A percentile compares a stretch with the other conserved stretches of the same genome.
These are phyloP conservation scores for Trichogramma dendrolimi DNA, from an alignment of 2,888 invertebrate genomes.

Conservation along the genomic window DNA sequence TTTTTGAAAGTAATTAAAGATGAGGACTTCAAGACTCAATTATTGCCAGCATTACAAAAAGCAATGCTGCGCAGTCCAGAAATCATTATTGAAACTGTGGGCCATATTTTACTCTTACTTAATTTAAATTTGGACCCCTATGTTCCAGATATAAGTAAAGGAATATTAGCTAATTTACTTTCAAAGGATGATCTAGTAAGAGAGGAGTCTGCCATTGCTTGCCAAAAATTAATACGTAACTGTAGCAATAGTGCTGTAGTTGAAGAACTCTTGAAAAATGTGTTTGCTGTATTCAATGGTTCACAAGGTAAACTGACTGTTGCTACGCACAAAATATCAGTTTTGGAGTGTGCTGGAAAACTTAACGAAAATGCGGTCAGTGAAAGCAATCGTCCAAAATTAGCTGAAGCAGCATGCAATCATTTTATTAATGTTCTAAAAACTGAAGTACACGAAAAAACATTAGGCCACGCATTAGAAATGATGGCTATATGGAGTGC, in stretches of 20 bases:
- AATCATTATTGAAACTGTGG: slow-evolving; percentile 77
- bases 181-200: slow-evolving; percentile 80
- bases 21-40: slow-evolving; percentile 66
- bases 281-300: slow-evolving; percentile 80
- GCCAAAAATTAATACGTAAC: slow-evolving; percentile 67
- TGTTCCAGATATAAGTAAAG: slow-evolving; percentile 75
- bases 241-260: slow-evolving; percentile 66
- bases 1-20: slow-evolving; percentile 62
- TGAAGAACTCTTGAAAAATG: slow-evolving; percentile 63
- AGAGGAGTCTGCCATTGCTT: slow-evolving; percentile 68
- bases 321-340: slow-evolving; percentile 81
- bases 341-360: slow-evolving; percentile 75
- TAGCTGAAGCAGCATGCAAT: slow-evolving; percentile 62
- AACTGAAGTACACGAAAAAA: slow-evolving; percentile 88
- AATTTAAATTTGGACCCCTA: slow-evolving; percentile 74
- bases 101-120: slow-evolving; percentile 68
- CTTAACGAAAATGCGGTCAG: slow-evolving; percentile 67
- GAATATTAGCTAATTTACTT: slow-evolving; percentile 79
- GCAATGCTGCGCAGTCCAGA: slow-evolving; percentile 92
- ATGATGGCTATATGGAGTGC: slow-evolving; percentile 77
- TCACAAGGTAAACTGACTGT: slow-evolving; percentile 87
- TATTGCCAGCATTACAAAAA: slow-evolving; percentile 84
- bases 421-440: slow-evolving; percentile 76
- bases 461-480: slow-evolving; percentile 74
- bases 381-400: slow-evolving; percentile 56